Evolutionary conservation across 1,140 invertebrate species (phyloP).

Genomic region (Drosophila obscura): DNA sequence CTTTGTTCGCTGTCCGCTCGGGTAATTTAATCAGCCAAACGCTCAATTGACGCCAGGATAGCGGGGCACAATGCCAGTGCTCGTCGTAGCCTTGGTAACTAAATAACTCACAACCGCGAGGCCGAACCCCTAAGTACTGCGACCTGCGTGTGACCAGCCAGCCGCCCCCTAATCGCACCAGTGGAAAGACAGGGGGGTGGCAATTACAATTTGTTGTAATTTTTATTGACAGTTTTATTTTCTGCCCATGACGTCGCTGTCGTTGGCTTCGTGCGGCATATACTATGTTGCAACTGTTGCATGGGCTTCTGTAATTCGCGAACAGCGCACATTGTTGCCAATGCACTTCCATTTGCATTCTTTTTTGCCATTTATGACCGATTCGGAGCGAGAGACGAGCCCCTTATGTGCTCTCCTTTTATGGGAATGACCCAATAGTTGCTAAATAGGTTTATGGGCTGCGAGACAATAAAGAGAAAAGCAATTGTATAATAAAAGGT

Average conservation of each 20-base stretch:
- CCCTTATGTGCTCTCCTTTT: constrained; percentile 38
- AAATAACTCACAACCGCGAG: constrained; percentile 40
- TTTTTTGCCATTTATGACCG: constrained; percentile 32
- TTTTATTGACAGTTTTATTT: constrained; percentile 72
- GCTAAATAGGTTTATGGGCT: constrained; percentile 51
- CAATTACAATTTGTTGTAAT: constrained; percentile 48
- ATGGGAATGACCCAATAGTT: constrained; percentile 47
- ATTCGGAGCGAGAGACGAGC: constrained; percentile 24
- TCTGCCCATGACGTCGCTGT: constrained; percentile 55
- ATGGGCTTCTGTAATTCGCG: constrained; percentile 10
- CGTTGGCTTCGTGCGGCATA: background rate
- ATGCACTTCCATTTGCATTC: constrained; percentile 26
- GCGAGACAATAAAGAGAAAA: background rate
- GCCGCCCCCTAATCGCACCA: constrained; percentile 17
- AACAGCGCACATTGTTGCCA: constrained; percentile 14
- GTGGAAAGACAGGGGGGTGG: background rate
- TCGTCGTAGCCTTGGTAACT: constrained; percentile 69
- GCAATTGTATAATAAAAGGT: background rate
- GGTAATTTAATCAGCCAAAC: constrained; percentile 71
- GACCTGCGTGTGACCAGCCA: constrained; percentile 54
- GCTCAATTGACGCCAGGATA: constrained; percentile 68
- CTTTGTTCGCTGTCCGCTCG: constrained; percentile 48
- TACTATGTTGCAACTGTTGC: constrained; percentile 46
- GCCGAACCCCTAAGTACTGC: constrained; percentile 27
- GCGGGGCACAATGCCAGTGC: background rate